Evolutionary conservation across 2,113 vertebrate genomes (phyloP).

Genomic region (Taxidea taxus): DNA sequence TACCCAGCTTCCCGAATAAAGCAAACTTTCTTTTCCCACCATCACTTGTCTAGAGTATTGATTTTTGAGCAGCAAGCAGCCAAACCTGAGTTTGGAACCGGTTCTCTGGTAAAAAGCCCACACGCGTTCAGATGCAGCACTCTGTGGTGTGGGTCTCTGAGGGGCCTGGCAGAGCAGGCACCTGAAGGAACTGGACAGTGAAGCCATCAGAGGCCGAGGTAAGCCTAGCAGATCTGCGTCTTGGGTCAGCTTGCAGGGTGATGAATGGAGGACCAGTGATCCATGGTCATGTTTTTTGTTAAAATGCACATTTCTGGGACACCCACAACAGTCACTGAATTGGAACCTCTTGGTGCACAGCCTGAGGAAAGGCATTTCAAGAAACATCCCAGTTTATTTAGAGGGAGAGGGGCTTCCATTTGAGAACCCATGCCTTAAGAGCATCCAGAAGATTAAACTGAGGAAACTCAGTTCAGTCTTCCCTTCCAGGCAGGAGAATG

Average conservation of each 20-base stretch:
- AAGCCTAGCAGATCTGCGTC: background rate
- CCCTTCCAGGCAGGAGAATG: background rate
- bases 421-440: background rate
- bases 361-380: background rate
- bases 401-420: background rate
- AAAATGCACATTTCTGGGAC: background rate
- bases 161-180: background rate
- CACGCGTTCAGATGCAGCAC: background rate
- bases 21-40: background rate
- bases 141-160: accelerated
- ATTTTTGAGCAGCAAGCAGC: background rate
- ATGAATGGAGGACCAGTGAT: background rate
- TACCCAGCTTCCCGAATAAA: background rate
- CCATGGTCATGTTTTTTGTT: background rate
- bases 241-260: background rate
- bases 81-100: background rate
- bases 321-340: background rate
- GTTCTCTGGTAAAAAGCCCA: background rate
- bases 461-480: background rate
- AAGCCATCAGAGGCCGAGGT: background rate
- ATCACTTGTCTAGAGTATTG: background rate
- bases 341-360: background rate
- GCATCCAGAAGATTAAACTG: background rate
- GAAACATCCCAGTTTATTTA: background rate
- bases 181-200: background rate